Base-by-base conservation (phyloP, 2,888 invertebrate genomes). In the Mesodorylaimus sp. region DNA sequence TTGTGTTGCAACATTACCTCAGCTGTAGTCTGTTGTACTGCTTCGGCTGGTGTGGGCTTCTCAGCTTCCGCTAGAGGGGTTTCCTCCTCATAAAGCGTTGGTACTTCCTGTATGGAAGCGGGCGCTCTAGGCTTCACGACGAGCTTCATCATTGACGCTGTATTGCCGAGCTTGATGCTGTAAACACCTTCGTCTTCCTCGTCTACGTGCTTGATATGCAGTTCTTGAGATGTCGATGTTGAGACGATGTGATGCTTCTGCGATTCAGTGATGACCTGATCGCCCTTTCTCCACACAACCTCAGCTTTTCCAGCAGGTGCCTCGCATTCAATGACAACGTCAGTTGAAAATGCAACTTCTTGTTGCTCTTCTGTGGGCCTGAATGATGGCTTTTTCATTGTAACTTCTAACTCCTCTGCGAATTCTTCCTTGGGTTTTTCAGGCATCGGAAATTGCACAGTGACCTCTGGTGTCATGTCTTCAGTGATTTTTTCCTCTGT, bases 31-130 rank as follows among this genome's bases (percentile, higher is more conserved):
- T 32, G 10, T 32, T 32, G 10, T 7, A 16, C 43, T 48, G 48
- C 83, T 58, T 81, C 81, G 10, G 83, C 85, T 51, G 85, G 70
- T 71, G 85, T 85, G 47, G 80, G 71, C 45, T 85, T 68, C 1
- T 84, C 81, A 25, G 76, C 76, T 69, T 83, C 80, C 10, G 83
- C 83, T 3, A 80, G 77, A 1, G 82, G 83, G 63, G 84, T 84
- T 58, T 83, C 81, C 61, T 78, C 78, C 1, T 32, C 16, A 32
- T 10, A 7, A 7, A 7, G 16, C 32, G 7, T 16, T 32, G 78
- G 80, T 57, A 10, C 16, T 32, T 32, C 32, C 7, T 32, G 10
- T 32, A 10, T 16, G 32, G 32, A 16, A 32, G 16, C 16, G 16
- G 16, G 32, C 7, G 16, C 32, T 10, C 7, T 32, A 16, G 32